phyloP scores from a whole-genome alignment of 2,113 vertebrate species.

The Elaphurus davidianus region DNA sequence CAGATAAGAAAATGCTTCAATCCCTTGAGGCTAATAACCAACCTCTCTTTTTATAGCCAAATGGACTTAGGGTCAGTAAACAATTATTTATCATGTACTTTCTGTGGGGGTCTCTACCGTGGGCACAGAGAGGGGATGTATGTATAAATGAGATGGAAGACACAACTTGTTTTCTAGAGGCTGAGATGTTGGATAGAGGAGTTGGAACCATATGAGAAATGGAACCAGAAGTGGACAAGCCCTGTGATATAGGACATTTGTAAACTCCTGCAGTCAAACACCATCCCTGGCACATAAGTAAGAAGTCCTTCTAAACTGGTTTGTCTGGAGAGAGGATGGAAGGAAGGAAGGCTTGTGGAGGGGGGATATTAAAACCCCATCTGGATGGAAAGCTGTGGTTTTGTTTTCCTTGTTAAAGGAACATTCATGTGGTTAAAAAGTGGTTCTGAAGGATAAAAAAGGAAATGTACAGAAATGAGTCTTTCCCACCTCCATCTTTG shows the following conservation, averaged over 20 bases:
- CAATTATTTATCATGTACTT: not conserved
- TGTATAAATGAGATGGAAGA: not conserved
- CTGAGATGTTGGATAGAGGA: not conserved
- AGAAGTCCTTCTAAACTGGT: not conserved
- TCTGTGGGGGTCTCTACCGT: not conserved
- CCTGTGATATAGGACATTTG: rapidly evolving
- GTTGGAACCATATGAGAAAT: not conserved
- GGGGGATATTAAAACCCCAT: not conserved
- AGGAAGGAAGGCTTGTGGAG: not conserved
- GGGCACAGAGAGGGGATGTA: not conserved
- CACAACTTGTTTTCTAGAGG: not conserved
- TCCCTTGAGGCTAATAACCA: not conserved
- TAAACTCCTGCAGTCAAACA: too few relatives aligned
- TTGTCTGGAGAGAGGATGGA: not conserved
- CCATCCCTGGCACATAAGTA: not conserved
- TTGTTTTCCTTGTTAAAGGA: not conserved
- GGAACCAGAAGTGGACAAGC: not conserved
- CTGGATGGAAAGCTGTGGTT: not conserved
- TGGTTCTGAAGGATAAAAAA: not conserved
- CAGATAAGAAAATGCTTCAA: not conserved
- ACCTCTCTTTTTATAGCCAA: not conserved
- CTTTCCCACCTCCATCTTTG: not conserved
- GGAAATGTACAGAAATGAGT: not conserved
- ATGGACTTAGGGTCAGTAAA: not conserved
- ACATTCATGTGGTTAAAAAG: not conserved